Evolutionary conservation across 1,140 invertebrate species (phyloP).

Genomic region (Macrobrachium rosenbergii): DNA sequence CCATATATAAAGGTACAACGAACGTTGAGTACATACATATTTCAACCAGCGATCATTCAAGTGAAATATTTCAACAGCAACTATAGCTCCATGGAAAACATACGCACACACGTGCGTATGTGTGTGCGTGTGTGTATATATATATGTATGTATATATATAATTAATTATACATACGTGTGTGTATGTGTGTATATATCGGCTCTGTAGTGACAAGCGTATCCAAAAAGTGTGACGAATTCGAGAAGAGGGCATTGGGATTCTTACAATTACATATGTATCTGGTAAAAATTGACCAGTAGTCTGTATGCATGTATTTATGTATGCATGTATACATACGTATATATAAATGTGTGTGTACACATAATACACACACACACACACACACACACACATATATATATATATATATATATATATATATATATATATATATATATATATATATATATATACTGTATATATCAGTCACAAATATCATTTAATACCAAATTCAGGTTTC

Average conservation of each 20-base stretch:
- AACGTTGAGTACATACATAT: too few relatives aligned
- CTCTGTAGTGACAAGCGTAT: too few relatives aligned
- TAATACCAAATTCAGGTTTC: too few relatives aligned
- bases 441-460: conserved; percentile 30
- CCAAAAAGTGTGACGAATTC: too few relatives aligned
- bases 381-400: conserved; percentile 25
- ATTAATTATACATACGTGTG: too few relatives aligned
- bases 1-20: too few relatives aligned
- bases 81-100: too few relatives aligned
- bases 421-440: conserved; percentile 39
- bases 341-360: not conserved
- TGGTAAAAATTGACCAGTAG: not conserved
- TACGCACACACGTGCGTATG: not conserved
- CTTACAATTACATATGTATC: too few relatives aligned
- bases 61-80: too few relatives aligned
- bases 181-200: too few relatives aligned
- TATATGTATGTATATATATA: conserved; percentile 22
- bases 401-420: conserved; percentile 44
- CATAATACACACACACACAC: conserved; percentile 14
- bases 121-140: not conserved
- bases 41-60: too few relatives aligned
- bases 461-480: not conserved
- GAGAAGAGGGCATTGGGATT: too few relatives aligned
- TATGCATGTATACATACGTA: not conserved
- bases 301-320: conserved; percentile 1